Conservation (phyloP, 23 tunicate species). For the Styela clava region DNA sequence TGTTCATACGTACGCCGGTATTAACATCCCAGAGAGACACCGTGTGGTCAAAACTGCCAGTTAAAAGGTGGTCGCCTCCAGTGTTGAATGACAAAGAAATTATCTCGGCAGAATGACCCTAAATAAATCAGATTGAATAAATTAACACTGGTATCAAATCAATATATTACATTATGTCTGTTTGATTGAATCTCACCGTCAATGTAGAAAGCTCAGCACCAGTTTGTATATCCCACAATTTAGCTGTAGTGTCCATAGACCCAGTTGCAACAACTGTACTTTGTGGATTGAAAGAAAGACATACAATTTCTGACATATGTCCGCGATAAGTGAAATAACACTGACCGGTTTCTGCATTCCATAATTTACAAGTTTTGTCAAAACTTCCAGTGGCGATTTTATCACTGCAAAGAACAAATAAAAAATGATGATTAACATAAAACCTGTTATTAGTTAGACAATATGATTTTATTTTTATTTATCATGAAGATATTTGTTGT, state of each 20-base stretch:
- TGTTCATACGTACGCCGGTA: conserved; percentile 59
- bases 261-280: conserved; percentile 94
- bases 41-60: conserved; percentile 98
- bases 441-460: background rate
- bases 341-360: conserved; percentile 92
- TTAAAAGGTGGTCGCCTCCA: conserved; percentile 72
- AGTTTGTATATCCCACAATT: conserved; percentile 93
- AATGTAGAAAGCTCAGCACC: conserved; percentile 86
- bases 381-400: conserved; percentile 97
- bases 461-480: background rate
- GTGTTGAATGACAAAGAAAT: conserved; percentile 88
- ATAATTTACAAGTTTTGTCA: conserved; percentile 95
- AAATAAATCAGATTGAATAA: too few relatives aligned
- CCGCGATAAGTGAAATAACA: conserved; percentile 91
- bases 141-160: background rate
- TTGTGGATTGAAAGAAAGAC: conserved; percentile 93
- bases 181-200: conserved; percentile 55
- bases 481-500: background rate
- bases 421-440: background rate
- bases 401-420: conserved; percentile 35
- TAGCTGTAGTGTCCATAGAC: conserved; percentile 96
- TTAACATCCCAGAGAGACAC: conserved; percentile 84
- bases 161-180: too few relatives aligned
- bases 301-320: conserved; percentile 95
- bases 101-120: conserved; percentile 98